Conservation (phyloP, 2,888 invertebrate genomes). For the Drosophila neoperkinsi region DNA sequence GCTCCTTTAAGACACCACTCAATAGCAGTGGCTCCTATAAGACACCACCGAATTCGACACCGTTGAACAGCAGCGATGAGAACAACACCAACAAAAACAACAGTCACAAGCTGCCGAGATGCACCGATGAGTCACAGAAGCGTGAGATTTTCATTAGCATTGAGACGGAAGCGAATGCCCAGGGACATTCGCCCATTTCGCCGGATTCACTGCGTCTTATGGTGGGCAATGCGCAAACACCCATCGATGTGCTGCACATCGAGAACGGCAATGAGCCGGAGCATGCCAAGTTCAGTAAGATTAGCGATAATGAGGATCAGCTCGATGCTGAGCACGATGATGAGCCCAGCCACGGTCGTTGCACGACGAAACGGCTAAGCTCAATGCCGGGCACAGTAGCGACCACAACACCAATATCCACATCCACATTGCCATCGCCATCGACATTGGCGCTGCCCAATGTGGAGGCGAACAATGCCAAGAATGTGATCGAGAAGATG, state of each 20-base stretch:
- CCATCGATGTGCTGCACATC: slow-evolving; percentile 81
- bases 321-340: slow-evolving; percentile 42
- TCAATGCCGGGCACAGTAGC: slow-evolving; percentile 45
- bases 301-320: slow-evolving; percentile 79
- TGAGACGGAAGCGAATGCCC: slow-evolving; percentile 83
- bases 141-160: slow-evolving; percentile 84
- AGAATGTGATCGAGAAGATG: slow-evolving; percentile 82
- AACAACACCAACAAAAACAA: slow-evolving; percentile 27
- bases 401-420: slow-evolving; percentile 9
- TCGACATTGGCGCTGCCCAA: slow-evolving; percentile 61
- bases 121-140: slow-evolving; percentile 59
- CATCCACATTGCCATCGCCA: slow-evolving; percentile 20
- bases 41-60: slow-evolving; percentile 21
- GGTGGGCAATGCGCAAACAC: slow-evolving; percentile 82
- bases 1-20: slow-evolving; percentile 30
- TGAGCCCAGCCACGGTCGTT: slow-evolving; percentile 38
- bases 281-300: slow-evolving; percentile 81
- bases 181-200: slow-evolving; percentile 77
- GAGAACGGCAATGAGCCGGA: slow-evolving; percentile 81
- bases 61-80: slow-evolving; percentile 40
- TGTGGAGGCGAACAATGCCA: slow-evolving; percentile 83
- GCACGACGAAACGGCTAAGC: slow-evolving; percentile 31
- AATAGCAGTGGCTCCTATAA: slow-evolving; percentile 23
- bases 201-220: slow-evolving; percentile 78
- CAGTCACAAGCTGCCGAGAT: slow-evolving; percentile 18